phyloP scores from a whole-genome alignment of 2,797 vertebrate genomes.

The Typhlichthys eigenmanni region DNA sequence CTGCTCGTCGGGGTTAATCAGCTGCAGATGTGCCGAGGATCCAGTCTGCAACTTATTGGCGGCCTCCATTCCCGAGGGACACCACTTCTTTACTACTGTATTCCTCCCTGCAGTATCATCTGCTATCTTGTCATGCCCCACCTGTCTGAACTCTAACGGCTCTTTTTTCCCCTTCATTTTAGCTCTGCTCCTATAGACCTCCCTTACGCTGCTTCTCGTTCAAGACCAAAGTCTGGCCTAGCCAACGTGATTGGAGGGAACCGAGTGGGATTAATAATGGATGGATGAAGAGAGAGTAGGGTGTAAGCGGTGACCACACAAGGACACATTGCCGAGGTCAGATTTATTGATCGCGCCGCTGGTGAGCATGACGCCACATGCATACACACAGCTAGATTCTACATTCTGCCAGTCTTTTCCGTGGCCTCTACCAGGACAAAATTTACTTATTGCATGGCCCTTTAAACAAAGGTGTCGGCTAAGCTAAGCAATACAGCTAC shows the following conservation, averaged over 20 bases:
- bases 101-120: neutral
- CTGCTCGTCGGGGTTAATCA: slow-evolving; percentile 14
- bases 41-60: neutral
- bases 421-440: too few species aligned
- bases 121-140: neutral
- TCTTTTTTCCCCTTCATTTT: neutral
- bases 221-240: slow-evolving; percentile 4
- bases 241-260: slow-evolving; percentile 27
- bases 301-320: slow-evolving; percentile 48
- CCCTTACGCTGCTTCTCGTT: neutral
- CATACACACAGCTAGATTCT: neutral
- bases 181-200: neutral
- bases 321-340: slow-evolving; percentile 59
- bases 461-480: too few species aligned
- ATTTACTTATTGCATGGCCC: too few species aligned
- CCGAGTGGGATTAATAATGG: slow-evolving; percentile 25
- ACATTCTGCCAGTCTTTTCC: too few species aligned
- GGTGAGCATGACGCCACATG: slow-evolving; percentile 20
- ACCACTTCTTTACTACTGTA: neutral
- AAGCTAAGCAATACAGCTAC: too few species aligned
- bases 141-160: neutral
- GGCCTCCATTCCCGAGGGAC: neutral
- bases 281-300: slow-evolving; percentile 14
- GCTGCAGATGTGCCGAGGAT: slow-evolving; percentile 4
- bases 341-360: slow-evolving; percentile 57